Evolutionary conservation across 2,113 vertebrate species (phyloP), one percentile per base, ranked within the genome.

Genomic region (Gallinago jamesoni): DNA sequence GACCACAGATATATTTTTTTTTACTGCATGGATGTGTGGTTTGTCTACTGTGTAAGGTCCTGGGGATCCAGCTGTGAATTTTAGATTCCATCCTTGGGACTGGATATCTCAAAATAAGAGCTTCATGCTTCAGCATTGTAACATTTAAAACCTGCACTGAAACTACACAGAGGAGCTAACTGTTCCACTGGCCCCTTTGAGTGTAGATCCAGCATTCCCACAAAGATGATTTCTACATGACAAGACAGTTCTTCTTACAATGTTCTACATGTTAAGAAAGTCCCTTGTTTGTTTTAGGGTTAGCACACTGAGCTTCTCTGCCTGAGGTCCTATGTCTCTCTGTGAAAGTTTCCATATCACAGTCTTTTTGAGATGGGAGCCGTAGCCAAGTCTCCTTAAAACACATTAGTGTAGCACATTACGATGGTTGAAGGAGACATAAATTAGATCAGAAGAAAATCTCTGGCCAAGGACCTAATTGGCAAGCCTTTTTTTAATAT

Each of bases 351-450:
- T 83, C 48, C 28, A 25, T 48, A 3, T 16, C 9, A 19, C 5
- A 25, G 3, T 2, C 8, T 30, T 84, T 67, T n/a, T 59, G 33
- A 48, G 17, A 23, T 0, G 2, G 7, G 4, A 52, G 8, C 3
- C 17, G 22, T 62, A 48, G 24, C 5, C 50, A 89, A 27, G 4
- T 20, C 9, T 52, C 25, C 41, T 69, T 67, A 81, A 56, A 66
- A 14, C 8, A 60, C 22, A n/a, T n/a, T 23, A 57, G 14, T 81
- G 31, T 14, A 68, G 7, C 22, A 41, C 25, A 31, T n/a, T 37
- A n/a, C 0, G 0, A 7, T 37, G 17, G 19, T 57, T 33, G 74
- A 62, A 93, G 24, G 10, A 76, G 9, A 63, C 2, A 3, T 15
- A 69, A 86, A 56, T 57, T 33, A 73, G 2, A 4, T 45, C 27